These are phyloP conservation scores for Torymus auratus DNA, from an alignment of 2,888 invertebrate species.

Conservation along the genomic window DNA sequence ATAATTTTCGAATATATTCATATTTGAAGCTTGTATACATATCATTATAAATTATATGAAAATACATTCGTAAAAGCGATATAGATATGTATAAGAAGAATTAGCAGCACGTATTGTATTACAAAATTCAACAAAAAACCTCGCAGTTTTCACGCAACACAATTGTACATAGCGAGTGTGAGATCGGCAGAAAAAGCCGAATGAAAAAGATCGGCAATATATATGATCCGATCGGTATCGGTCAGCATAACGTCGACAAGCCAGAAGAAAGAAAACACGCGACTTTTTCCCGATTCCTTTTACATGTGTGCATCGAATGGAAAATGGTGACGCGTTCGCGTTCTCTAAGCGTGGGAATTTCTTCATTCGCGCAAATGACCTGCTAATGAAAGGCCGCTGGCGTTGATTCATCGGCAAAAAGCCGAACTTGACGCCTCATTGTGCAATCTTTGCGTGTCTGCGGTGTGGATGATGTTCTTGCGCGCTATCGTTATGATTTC, in stretches of 20 bases:
- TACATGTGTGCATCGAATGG: neutral
- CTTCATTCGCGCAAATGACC: constrained; percentile 18
- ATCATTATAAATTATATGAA: no score
- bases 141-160: no score
- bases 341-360: constrained; percentile 35
- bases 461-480: no score
- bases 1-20: no score
- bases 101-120: no score
- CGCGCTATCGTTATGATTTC: no score
- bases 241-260: neutral
- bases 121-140: no score
- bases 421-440: constrained; percentile 13
- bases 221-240: neutral
- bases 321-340: constrained; percentile 12
- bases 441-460: neutral
- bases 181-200: neutral
- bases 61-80: no score
- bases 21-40: no score
- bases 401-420: neutral
- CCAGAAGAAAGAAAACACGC: neutral
- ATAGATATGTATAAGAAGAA: no score
- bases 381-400: constrained; percentile 17
- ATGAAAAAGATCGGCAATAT: neutral
- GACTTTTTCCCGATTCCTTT: constrained; percentile 7
- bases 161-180: no score